Conservation (phyloP, 2,113 vertebrate genomes). For the Elanoides forficatus region DNA sequence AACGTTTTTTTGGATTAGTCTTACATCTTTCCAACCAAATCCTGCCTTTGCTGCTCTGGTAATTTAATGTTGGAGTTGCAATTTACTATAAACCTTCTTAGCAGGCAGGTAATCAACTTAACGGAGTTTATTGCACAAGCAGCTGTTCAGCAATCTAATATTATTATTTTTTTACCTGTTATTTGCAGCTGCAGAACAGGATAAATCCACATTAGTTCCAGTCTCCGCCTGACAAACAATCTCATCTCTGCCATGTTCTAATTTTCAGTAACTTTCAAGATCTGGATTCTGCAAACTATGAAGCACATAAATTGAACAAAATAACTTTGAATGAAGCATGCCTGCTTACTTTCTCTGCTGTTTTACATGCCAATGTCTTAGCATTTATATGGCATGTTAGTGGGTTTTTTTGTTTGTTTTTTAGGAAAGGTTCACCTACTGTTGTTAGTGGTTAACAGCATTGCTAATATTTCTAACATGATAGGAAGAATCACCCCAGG, state of each 20-base stretch:
- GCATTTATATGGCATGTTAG: background rate
- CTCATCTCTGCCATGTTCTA: slow-evolving; percentile 13
- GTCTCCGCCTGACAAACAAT: slow-evolving; percentile 27
- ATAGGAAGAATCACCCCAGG: background rate
- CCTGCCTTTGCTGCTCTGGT: slow-evolving; percentile 25
- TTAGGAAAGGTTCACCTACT: background rate
- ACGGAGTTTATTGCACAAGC: slow-evolving; percentile 54
- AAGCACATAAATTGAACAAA: background rate
- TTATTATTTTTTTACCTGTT: slow-evolving; percentile 51
- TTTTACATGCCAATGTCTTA: background rate
- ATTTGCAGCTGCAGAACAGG: slow-evolving; percentile 53
- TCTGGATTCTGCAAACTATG: background rate
- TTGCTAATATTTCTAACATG: background rate
- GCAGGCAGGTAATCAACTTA: slow-evolving; percentile 65
- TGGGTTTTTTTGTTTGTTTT: too few species aligned
- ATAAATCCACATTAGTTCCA: slow-evolving; percentile 50
- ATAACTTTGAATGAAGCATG: background rate
- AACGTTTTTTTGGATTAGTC: background rate
- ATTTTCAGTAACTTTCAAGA: slow-evolving; percentile 22
- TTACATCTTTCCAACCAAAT: slow-evolving; percentile 16
- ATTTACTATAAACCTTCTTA: slow-evolving; percentile 63
- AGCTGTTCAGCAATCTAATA: slow-evolving; percentile 58
- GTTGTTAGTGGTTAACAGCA: background rate
- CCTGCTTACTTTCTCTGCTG: background rate
- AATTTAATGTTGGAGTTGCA: slow-evolving; percentile 56